phyloP scores from a whole-genome alignment of 2,888 invertebrate species.

The Eumerus sabulonum region DNA sequence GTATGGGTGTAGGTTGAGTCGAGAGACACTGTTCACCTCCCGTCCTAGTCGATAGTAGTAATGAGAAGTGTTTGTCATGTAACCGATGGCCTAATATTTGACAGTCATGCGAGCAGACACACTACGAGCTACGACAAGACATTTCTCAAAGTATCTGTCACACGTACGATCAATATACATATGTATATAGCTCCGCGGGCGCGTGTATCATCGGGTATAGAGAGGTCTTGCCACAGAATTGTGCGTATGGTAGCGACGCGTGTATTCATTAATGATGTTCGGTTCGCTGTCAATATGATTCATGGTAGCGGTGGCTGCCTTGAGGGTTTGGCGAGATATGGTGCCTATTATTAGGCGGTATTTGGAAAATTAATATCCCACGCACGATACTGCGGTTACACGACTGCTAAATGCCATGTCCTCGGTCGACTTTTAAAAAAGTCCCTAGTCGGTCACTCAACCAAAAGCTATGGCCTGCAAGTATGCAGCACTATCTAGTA shows the following conservation, averaged over 20 bases:
- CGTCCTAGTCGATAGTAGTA: conserved; percentile 57
- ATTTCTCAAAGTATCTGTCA: conserved; percentile 59
- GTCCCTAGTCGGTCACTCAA: too few relatives aligned
- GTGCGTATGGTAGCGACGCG: conserved; percentile 16
- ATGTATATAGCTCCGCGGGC: background rate
- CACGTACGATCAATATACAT: conserved; percentile 31
- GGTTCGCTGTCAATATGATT: conserved; percentile 42
- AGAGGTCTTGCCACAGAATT: conserved; percentile 38
- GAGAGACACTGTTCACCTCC: too few relatives aligned
- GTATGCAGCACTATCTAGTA: too few relatives aligned
- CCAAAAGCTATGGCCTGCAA: too few relatives aligned
- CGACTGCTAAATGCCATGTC: too few relatives aligned
- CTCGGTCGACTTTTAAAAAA: too few relatives aligned
- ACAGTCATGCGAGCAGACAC: conserved; percentile 54
- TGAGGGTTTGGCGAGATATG: background rate
- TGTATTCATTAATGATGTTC: conserved; percentile 41
- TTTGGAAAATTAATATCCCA: conserved; percentile 46
- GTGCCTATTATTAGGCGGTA: conserved; percentile 30
- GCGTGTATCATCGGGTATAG: conserved; percentile 53
- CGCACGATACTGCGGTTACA: conserved; percentile 26
- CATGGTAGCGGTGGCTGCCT: conserved; percentile 5
- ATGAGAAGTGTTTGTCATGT: conserved; percentile 67
- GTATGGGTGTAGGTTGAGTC: too few relatives aligned
- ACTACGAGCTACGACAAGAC: conserved; percentile 44
- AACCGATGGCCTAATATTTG: conserved; percentile 59